Evolutionary conservation across 2,797 vertebrate species (phyloP).

Genomic region (Brachymystax lenok): DNA sequence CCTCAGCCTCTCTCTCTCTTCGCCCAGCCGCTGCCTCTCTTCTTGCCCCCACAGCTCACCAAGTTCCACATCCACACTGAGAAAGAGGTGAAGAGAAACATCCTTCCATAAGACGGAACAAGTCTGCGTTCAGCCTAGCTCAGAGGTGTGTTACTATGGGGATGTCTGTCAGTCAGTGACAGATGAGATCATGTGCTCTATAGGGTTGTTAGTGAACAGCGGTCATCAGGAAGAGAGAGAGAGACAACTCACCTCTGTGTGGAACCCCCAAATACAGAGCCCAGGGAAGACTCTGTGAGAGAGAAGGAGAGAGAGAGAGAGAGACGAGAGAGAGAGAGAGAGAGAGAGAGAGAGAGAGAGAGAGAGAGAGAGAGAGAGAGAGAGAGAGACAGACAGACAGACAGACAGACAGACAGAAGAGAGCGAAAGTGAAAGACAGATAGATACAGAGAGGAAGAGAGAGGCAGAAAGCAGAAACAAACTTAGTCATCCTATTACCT

Average conservation of each 20-base stretch:
- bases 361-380: neutral
- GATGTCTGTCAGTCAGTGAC: neutral
- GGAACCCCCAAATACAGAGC: conserved; percentile 42
- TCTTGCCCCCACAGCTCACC: conserved; percentile 33
- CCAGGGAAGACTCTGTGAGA: conserved; percentile 30
- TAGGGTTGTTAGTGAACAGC: neutral
- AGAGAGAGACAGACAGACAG: neutral
- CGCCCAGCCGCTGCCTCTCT: conserved; percentile 34
- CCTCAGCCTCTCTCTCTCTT: conserved; percentile 30
- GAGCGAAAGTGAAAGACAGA: neutral
- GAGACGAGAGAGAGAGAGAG: neutral
- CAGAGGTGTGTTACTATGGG: neutral
- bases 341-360: neutral
- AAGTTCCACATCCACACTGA: conserved; percentile 53
- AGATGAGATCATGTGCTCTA: neutral
- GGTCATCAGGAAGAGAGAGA: neutral
- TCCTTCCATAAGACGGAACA: no score
- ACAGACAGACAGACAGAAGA: neutral
- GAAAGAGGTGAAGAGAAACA: neutral
- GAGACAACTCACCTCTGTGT: conserved; percentile 45
- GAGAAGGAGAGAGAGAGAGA: neutral
- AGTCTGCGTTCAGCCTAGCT: neutral
- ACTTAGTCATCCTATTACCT: neutral
- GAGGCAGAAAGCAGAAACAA: neutral
- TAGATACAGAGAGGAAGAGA: neutral